Percentiles rank a stretch among this genome's conserved stretches.
These are phyloP conservation scores for Syngnathus floridae DNA, from an alignment of 2,113 vertebrate genomes.

Conservation along the genomic window DNA sequence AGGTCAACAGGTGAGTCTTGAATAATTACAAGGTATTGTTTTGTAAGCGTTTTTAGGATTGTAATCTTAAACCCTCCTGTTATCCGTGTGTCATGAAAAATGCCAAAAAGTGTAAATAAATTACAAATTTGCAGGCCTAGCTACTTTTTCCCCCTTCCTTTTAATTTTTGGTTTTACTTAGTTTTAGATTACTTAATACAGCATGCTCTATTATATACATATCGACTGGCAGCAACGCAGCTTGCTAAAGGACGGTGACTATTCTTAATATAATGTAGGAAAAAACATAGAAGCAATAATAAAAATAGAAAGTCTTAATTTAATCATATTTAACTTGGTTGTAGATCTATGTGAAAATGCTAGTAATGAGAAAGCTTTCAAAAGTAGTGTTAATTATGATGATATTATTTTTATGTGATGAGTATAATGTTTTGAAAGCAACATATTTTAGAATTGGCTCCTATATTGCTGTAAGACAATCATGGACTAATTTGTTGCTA, in stretches of 20 bases:
- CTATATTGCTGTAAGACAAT: background rate
- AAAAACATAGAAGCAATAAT: background rate
- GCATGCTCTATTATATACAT: background rate
- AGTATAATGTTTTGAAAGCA: background rate
- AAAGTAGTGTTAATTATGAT: background rate
- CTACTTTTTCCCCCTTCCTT: background rate
- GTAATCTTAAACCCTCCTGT: background rate
- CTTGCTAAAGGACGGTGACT: background rate
- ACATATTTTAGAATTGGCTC: background rate
- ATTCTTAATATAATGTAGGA: background rate
- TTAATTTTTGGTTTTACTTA: background rate
- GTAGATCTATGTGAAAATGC: background rate
- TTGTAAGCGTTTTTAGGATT: background rate
- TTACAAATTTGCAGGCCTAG: no score
- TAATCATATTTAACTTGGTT: background rate
- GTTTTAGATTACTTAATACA: background rate
- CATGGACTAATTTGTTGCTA: background rate
- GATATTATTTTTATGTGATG: background rate
- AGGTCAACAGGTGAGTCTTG: slow-evolving; percentile 85
- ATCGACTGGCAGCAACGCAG: background rate
- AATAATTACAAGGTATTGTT: background rate
- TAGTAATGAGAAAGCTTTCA: no score
- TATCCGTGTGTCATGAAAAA: background rate
- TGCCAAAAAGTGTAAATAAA: no score
- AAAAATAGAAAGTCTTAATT: background rate